A percentile compares a stretch with the other conserved stretches of the same genome.
phyloP scores from a whole-genome alignment of 2,888 invertebrate species.

The Ennomos fuscantarius region DNA sequence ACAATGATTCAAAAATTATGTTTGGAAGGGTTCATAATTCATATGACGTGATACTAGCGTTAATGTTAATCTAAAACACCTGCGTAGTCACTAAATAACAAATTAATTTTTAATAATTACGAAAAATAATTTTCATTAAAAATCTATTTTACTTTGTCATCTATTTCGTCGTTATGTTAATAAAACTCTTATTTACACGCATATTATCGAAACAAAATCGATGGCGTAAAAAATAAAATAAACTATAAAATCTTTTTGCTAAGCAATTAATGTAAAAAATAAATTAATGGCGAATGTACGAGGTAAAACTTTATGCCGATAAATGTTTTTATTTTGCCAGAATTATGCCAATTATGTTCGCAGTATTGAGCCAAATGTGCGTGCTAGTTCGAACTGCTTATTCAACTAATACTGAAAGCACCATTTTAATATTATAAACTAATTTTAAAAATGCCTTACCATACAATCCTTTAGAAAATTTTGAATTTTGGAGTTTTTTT shows the following conservation, averaged over 20 bases:
- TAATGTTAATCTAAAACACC: slow-evolving; percentile 48
- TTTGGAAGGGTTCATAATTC: slow-evolving; percentile 29
- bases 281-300: slow-evolving; percentile 51
- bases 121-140: slow-evolving; percentile 52
- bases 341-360: slow-evolving; percentile 28
- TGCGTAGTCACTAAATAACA: slow-evolving; percentile 80
- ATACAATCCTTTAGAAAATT: slow-evolving; percentile 41
- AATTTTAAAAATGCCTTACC: slow-evolving; percentile 38
- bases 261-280: slow-evolving; percentile 74
- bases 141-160: slow-evolving; percentile 43
- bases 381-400: slow-evolving; percentile 68
- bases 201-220: slow-evolving; percentile 65
- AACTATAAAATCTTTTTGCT: slow-evolving; percentile 66
- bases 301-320: slow-evolving; percentile 21
- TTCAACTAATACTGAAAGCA: slow-evolving; percentile 83
- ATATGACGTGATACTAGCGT: slow-evolving; percentile 44
- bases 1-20: slow-evolving; percentile 36
- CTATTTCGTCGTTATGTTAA: slow-evolving; percentile 59
- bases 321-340: slow-evolving; percentile 11
- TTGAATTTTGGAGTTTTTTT: slow-evolving; percentile 52
- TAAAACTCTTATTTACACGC: slow-evolving; percentile 83
- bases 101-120: slow-evolving; percentile 62
- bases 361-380: slow-evolving; percentile 61
- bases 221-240: slow-evolving; percentile 52
- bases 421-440: slow-evolving; percentile 70